Evolutionary conservation across 1,140 invertebrate species (phyloP).

Genomic region (Calosoma granatense): DNA sequence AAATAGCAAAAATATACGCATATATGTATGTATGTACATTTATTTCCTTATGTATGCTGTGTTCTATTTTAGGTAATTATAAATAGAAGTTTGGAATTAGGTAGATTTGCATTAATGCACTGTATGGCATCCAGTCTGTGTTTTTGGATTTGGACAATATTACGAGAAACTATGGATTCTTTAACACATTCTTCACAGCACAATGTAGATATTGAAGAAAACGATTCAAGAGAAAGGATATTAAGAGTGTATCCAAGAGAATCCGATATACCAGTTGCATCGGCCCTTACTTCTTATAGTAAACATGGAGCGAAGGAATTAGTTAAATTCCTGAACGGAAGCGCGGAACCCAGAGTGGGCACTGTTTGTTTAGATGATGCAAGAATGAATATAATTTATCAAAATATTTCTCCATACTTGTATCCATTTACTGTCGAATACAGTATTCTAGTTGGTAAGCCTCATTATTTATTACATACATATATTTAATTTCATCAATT

Average conservation of each 20-base stretch:
- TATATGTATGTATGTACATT: slow-evolving; percentile 8
- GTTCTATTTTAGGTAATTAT: slow-evolving; percentile 52
- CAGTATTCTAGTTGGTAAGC: slow-evolving; percentile 54
- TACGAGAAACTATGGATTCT: slow-evolving; percentile 54
- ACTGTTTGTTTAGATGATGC: slow-evolving; percentile 28
- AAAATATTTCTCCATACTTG: slow-evolving; percentile 53
- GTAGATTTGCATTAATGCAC: slow-evolving; percentile 63
- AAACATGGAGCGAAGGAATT: slow-evolving; percentile 20
- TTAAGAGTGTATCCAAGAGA: no score
- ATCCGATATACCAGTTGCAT: slow-evolving; percentile 17
- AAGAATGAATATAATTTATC: slow-evolving; percentile 39
- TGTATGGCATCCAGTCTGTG: slow-evolving; percentile 59
- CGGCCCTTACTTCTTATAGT: slow-evolving; percentile 26
- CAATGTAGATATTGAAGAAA: slow-evolving; percentile 12
- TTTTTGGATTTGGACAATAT: slow-evolving; percentile 63
- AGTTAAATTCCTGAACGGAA: slow-evolving; percentile 19
- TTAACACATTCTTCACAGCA: slow-evolving; percentile 22
- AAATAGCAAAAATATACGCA: background rate
- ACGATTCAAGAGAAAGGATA: slow-evolving; percentile 5
- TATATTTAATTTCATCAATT: slow-evolving; percentile 1
- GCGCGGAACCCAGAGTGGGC: slow-evolving; percentile 19
- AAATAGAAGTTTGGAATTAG: slow-evolving; percentile 44
- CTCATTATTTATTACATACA: background rate
- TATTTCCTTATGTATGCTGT: slow-evolving; percentile 7
- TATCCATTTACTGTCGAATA: slow-evolving; percentile 68